Base-by-base conservation (phyloP, 2,888 invertebrate genomes). In the Drosophila cyrtoloma region DNA sequence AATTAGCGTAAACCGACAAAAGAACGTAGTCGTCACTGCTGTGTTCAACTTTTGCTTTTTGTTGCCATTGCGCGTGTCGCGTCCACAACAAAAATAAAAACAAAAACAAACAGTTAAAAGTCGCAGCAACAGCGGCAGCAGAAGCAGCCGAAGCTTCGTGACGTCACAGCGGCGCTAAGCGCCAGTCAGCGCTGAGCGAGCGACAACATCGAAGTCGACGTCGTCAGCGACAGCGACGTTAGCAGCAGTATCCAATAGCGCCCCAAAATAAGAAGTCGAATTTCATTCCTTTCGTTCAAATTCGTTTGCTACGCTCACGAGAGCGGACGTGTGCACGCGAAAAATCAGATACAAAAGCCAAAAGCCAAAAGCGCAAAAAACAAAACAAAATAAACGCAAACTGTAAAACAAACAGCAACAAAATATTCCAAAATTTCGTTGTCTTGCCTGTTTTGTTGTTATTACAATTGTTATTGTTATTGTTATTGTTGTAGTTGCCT, bases 261-360 rank as follows among this genome's bases (percentile, higher is more conserved):
- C 86, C 90, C 91, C 89, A 82, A 89, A 89, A 89, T 91, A 91
- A 89, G 91, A 89, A 91, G 91, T 91, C 91, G 90, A 80, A 82
- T 77, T 86, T 91, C 88, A 84, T 89, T 90, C 83, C 87, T 89
- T 91, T 81, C 85, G 91, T 88, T 88, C 87, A 88, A 88, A 88
- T 89, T 90, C 91, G 91, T 92, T 92, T 86, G 82, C 82, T 92
- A 79, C 84, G 91, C 92, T 93, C 92, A 89, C 86, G 92, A 82
- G 92, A 93, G 93, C 92, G 91, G 93, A 92, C 92, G 93, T 93
- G 93, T 93, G 89, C 79, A 84, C 85, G 90, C 92, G 92, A 82
- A 84, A 86, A 91, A 85, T 79, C 84, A 75, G 58, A 68, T 52
- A 74, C 70, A 71, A 76, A 76, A 76, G 50, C 57, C 51, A 82